phyloP scores from a whole-genome alignment of 2,797 vertebrate genomes.

The Melanotaenia trifasciata region DNA sequence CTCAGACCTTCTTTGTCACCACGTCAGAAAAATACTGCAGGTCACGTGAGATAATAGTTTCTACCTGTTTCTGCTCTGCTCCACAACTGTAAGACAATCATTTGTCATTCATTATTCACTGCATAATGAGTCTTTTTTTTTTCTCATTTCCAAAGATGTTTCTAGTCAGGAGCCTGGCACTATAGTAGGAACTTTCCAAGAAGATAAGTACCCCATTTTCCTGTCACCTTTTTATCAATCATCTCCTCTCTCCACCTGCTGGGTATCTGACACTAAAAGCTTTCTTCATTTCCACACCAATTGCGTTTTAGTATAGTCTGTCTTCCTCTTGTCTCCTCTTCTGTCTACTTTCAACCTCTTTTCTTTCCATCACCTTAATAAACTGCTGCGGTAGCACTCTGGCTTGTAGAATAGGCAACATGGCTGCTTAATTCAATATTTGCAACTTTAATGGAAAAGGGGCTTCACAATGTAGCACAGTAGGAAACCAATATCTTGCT shows the following conservation, averaged over 20 bases:
- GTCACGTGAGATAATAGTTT: slow-evolving; percentile 64
- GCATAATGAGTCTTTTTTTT: slow-evolving; percentile 16
- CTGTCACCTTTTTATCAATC: slow-evolving; percentile 66
- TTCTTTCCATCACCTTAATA: slow-evolving; percentile 60
- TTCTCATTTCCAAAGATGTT: slow-evolving; percentile 45
- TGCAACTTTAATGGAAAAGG: slow-evolving; percentile 61
- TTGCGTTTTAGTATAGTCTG: slow-evolving; percentile 48
- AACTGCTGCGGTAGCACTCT: slow-evolving; percentile 62
- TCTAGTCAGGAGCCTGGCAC: slow-evolving; percentile 30
- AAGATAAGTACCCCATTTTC: slow-evolving; percentile 64
- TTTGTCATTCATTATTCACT: slow-evolving; percentile 40
- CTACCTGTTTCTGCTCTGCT: slow-evolving; percentile 42
- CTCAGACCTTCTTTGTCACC: slow-evolving; percentile 63
- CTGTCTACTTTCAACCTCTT: slow-evolving; percentile 26
- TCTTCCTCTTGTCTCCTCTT: slow-evolving; percentile 17
- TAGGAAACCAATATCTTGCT: slow-evolving; percentile 37
- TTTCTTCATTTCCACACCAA: slow-evolving; percentile 61
- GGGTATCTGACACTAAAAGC: slow-evolving; percentile 69
- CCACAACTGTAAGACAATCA: slow-evolving; percentile 14
- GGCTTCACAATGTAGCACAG: slow-evolving; percentile 27
- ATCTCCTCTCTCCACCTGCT: slow-evolving; percentile 34
- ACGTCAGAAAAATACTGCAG: slow-evolving; percentile 66
- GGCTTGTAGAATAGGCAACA: slow-evolving; percentile 48
- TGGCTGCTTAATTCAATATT: slow-evolving; percentile 68
- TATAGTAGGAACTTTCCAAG: slow-evolving; percentile 55